A percentile compares a stretch with the other conserved stretches of the same genome.
Evolutionary conservation across 2,113 vertebrate genomes (phyloP).

Genomic region (Seriola rivoliana): DNA sequence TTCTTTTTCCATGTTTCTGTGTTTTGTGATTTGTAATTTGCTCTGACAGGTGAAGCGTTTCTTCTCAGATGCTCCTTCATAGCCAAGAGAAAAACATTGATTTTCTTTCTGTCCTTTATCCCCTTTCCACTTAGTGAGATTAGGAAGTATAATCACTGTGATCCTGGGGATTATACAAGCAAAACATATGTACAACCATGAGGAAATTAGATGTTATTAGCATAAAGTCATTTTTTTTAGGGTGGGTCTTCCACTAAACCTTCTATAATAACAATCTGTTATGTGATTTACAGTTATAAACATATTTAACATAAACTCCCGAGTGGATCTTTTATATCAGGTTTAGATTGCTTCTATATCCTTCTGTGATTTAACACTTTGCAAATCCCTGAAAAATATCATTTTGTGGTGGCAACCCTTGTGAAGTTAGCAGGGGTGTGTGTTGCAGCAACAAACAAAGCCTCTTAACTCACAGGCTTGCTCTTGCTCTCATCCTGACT

Average conservation of each 20-base stretch:
- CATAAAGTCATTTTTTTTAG: conserved; percentile 13
- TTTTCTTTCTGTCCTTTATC: conserved; percentile 64
- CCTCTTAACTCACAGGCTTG: conserved; percentile 45
- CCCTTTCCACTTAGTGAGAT: conserved; percentile 49
- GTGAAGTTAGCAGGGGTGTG: conserved; percentile 26
- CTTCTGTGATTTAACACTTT: conserved; percentile 47
- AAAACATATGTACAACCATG: conserved; percentile 45
- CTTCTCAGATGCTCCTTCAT: conserved; percentile 21
- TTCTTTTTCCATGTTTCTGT: neutral
- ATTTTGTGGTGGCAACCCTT: conserved; percentile 25
- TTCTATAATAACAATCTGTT: neutral
- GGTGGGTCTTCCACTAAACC: neutral
- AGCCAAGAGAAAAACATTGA: conserved; percentile 50
- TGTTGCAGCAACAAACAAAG: conserved; percentile 54
- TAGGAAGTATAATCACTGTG: conserved; percentile 58
- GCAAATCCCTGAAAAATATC: conserved; percentile 56
- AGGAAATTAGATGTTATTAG: conserved; percentile 42
- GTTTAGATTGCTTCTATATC: conserved; percentile 31
- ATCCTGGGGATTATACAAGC: conserved; percentile 57
- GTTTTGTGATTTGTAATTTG: conserved; percentile 15
- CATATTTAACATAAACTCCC: conserved; percentile 3
- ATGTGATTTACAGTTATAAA: neutral
- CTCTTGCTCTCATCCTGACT: conserved; percentile 27
- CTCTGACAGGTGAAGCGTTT: conserved; percentile 26
- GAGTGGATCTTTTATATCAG: conserved; percentile 1